phyloP scores from a whole-genome alignment of 2,888 invertebrate species.

The Hirtodrosophila alboralis region DNA sequence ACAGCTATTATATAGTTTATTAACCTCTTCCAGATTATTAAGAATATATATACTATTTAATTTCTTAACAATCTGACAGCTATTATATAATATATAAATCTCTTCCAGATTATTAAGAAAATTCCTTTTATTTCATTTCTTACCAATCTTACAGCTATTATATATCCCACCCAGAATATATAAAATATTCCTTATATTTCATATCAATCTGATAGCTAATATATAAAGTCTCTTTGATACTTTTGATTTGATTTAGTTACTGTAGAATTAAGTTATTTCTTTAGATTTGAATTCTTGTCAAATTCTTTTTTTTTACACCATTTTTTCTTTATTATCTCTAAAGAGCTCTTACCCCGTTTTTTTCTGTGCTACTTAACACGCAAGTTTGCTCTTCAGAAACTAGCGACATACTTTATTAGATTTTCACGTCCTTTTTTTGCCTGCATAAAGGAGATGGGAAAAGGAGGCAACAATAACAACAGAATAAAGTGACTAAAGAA shows the following conservation, averaged over 20 bases:
- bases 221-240: too few relatives aligned
- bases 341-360: constrained; percentile 62
- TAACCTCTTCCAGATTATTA: too few relatives aligned
- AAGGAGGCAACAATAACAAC: constrained; percentile 21
- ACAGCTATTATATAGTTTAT: too few relatives aligned
- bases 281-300: background rate
- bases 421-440: constrained; percentile 42
- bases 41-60: too few relatives aligned
- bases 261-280: background rate
- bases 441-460: too few relatives aligned
- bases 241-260: too few relatives aligned
- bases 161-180: too few relatives aligned
- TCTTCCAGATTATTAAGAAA: background rate
- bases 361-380: constrained; percentile 74
- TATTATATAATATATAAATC: too few relatives aligned
- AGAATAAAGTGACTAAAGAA: constrained; percentile 54
- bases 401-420: constrained; percentile 72
- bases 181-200: too few relatives aligned
- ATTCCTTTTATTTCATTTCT: background rate
- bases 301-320: background rate
- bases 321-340: constrained; percentile 20
- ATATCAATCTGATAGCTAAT: too few relatives aligned
- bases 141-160: too few relatives aligned
- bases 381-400: constrained; percentile 70
- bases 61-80: too few relatives aligned